Percentiles rank a stretch among this genome's conserved stretches.
phyloP scores from a whole-genome alignment of 2,888 invertebrate species.

The Agrotis ipsilon region DNA sequence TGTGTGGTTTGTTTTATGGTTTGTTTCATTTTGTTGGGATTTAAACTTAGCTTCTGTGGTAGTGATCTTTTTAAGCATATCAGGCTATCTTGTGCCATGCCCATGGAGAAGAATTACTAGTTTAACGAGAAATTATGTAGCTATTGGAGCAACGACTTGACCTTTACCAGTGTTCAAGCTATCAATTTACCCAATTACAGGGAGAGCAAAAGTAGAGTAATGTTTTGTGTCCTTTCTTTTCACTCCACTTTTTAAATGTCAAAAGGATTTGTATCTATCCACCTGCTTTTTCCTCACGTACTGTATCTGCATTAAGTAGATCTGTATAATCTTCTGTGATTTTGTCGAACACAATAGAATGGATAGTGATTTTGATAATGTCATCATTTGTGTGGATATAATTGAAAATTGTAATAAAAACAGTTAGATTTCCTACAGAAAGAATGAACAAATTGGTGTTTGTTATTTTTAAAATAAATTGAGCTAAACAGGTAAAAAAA shows the following conservation, averaged over 20 bases:
- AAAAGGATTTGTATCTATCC: slow-evolving; percentile 9
- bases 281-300: not conserved
- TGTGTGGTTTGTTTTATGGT: too few relatives aligned
- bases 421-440: not conserved
- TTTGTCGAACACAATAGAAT: slow-evolving; percentile 42
- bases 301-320: not conserved
- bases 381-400: not conserved
- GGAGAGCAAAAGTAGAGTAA: slow-evolving; percentile 20
- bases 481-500: not conserved
- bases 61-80: slow-evolving; percentile 38
- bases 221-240: slow-evolving; percentile 4
- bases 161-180: slow-evolving; percentile 14
- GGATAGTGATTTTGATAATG: slow-evolving; percentile 12
- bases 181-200: slow-evolving; percentile 32
- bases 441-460: too few relatives aligned
- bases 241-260: slow-evolving; percentile 22
- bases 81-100: slow-evolving; percentile 4
- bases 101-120: not conserved
- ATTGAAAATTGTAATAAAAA: not conserved
- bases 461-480: not conserved
- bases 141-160: not conserved
- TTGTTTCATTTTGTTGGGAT: slow-evolving; percentile 34
- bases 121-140: slow-evolving; percentile 1
- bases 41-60: slow-evolving; percentile 38
- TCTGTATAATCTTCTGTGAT: slow-evolving; percentile 15